A percentile compares a stretch with the other conserved stretches of the same genome.
phyloP scores from a whole-genome alignment of 2,113 vertebrate species.

The Rhipidura dahli region DNA sequence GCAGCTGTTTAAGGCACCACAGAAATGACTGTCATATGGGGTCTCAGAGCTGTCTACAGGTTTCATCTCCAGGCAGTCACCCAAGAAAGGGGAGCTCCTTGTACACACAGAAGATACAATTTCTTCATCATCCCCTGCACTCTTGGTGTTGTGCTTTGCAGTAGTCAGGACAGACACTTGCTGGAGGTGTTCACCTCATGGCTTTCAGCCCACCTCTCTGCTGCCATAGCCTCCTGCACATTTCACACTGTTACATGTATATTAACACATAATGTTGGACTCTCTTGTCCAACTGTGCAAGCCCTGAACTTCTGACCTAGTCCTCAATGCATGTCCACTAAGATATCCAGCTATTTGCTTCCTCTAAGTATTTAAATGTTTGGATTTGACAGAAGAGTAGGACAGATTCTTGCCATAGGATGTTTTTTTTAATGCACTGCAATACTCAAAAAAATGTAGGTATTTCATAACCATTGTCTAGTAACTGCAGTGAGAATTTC shows the following conservation, averaged over 20 bases:
- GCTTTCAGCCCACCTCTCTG: background rate
- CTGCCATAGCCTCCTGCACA: background rate
- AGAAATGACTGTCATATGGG: background rate
- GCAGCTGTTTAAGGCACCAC: background rate
- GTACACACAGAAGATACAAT: background rate
- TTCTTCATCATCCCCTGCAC: background rate
- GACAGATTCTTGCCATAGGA: background rate
- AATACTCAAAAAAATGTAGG: background rate
- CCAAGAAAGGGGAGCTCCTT: background rate
- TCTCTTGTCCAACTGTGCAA: background rate
- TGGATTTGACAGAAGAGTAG: background rate
- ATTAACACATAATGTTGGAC: background rate
- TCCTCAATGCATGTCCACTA: background rate
- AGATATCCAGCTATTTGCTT: background rate
- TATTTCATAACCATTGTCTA: background rate
- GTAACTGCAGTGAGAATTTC: background rate
- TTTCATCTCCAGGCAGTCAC: background rate
- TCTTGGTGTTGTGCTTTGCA: background rate
- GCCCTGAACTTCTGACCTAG: background rate
- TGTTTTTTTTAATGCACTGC: background rate
- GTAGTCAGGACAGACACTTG: background rate
- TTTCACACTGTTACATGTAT: background rate
- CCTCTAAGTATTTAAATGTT: background rate
- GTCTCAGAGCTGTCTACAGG: background rate
- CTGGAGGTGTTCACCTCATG: background rate